Conservation (phyloP, 2,888 invertebrate genomes). For the Cephus pulcher region DNA sequence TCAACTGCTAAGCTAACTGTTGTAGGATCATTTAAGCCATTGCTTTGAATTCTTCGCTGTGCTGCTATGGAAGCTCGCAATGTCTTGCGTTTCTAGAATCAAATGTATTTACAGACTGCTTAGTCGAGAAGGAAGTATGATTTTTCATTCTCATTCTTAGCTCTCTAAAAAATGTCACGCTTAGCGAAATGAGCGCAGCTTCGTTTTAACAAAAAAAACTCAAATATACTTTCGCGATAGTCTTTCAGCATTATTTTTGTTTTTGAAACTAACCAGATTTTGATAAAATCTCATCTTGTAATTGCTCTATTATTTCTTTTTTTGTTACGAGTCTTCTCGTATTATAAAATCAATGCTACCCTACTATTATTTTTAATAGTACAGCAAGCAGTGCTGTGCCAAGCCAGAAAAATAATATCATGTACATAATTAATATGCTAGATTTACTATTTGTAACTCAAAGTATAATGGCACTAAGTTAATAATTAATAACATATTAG, state of each 20-base stretch:
- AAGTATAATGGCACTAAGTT: not conserved
- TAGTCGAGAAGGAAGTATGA: not conserved
- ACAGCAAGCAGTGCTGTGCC: not conserved
- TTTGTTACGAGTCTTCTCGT: not conserved
- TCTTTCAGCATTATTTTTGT: not conserved
- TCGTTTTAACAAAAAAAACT: not conserved
- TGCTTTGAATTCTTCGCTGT: conserved; percentile 82
- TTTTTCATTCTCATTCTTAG: not conserved
- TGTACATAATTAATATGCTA: not conserved
- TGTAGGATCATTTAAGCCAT: conserved; percentile 82
- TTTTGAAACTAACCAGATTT: not conserved
- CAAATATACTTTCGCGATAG: not conserved
- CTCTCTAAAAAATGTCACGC: not conserved
- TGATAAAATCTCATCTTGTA: not conserved
- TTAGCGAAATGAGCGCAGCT: not conserved
- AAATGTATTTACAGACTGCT: conserved; percentile 14
- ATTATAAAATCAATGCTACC: not conserved
- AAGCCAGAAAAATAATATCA: not conserved
- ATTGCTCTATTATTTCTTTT: not conserved
- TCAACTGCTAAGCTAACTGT: conserved; percentile 87
- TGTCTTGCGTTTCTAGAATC: conserved; percentile 87
- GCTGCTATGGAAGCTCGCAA: conserved; percentile 83
- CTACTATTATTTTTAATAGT: not conserved
- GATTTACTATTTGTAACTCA: not conserved
- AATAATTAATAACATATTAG: not conserved